phyloP scores from a whole-genome alignment of 1,140 invertebrate genomes.

The Zaprionus taronus region DNA sequence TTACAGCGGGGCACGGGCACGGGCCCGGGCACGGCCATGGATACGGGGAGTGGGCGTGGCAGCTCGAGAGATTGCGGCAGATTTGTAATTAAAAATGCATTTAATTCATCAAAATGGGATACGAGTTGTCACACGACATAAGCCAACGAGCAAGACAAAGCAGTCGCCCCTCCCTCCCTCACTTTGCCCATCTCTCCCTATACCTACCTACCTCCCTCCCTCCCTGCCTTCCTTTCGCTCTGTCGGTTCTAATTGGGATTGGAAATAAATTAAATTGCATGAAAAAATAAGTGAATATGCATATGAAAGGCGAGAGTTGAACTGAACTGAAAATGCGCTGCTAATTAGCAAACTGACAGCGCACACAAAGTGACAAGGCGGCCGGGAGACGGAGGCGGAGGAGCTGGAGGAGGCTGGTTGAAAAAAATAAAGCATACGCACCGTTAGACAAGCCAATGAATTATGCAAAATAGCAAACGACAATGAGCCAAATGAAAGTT shows the following conservation, averaged over 20 bases:
- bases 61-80: conserved; percentile 26
- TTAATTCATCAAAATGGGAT: conserved; percentile 67
- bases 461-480: conserved; percentile 72
- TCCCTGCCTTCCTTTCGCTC: background rate
- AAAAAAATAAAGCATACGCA: conserved; percentile 72
- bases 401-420: conserved; percentile 5
- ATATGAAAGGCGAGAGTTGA: conserved; percentile 70
- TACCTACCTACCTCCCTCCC: background rate
- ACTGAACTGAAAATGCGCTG: conserved; percentile 70
- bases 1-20: background rate
- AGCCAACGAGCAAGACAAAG: conserved; percentile 52
- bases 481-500: conserved; percentile 16
- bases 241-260: conserved; percentile 44
- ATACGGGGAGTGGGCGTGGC: background rate
- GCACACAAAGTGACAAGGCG: conserved; percentile 46
- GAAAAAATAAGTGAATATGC: conserved; percentile 76
- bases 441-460: conserved; percentile 80
- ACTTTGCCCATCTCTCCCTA: too few relatives aligned
- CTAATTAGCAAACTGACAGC: conserved; percentile 78
- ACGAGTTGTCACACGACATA: conserved; percentile 68
- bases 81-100: conserved; percentile 78
- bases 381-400: background rate
- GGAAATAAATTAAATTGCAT: conserved; percentile 76
- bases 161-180: conserved; percentile 20
- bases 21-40: background rate